Conservation (phyloP, 2,113 vertebrate species). For the Albula goreensis region DNA sequence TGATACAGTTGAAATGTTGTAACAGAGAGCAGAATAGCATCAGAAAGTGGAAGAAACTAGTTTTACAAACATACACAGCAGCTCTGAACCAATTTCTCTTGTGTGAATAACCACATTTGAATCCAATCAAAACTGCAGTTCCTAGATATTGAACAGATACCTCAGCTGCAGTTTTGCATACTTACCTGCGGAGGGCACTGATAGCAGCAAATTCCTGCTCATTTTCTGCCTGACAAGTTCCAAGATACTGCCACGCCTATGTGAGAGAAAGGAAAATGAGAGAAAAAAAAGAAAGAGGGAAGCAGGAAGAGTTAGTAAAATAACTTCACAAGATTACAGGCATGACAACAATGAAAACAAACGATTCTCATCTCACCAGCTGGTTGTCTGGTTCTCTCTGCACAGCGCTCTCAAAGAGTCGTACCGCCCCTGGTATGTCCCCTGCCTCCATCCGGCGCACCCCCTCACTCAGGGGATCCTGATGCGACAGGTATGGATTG, state of each 20-base stretch:
- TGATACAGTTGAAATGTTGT: too few species aligned
- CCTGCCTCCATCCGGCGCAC: conserved; percentile 84
- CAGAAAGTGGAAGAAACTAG: too few species aligned
- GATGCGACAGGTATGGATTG: conserved; percentile 88
- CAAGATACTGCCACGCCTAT: conserved; percentile 97
- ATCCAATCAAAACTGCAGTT: too few species aligned
- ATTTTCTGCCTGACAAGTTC: conserved; percentile 96
- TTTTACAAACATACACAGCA: too few species aligned
- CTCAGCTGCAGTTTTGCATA: conserved; percentile 23
- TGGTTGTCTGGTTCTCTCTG: conserved; percentile 89
- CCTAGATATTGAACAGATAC: neutral
- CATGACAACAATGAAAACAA: neutral
- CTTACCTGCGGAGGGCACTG: conserved; percentile 91
- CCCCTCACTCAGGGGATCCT: conserved; percentile 87
- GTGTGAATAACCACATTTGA: neutral
- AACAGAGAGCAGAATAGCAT: too few species aligned
- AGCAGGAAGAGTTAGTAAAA: neutral
- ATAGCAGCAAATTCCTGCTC: conserved; percentile 96
- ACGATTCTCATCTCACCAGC: conserved; percentile 75
- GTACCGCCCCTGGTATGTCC: conserved; percentile 90
- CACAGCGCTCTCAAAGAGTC: conserved; percentile 93
- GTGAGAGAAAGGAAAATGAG: neutral
- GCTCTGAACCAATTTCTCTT: neutral
- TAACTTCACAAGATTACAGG: neutral
- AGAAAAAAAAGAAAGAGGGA: neutral